These are phyloP conservation scores for Sibirionetta formosa DNA, from an alignment of 2,797 vertebrate species.

Conservation along the genomic window DNA sequence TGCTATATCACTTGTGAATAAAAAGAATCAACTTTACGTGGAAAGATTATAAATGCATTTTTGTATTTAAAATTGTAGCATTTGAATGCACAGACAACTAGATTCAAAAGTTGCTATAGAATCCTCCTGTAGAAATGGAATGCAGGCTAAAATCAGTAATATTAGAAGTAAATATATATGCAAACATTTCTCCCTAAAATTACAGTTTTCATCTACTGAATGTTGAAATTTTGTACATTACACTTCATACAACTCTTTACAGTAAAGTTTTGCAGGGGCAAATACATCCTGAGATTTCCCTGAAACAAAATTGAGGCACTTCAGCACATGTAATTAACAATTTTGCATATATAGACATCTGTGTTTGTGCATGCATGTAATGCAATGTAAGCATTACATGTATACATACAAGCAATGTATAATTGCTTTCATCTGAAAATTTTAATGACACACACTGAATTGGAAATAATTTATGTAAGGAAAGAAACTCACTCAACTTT, in stretches of 20 bases:
- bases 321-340: neutral
- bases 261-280: neutral
- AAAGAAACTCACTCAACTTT: neutral
- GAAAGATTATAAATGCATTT: neutral
- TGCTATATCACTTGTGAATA: neutral
- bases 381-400: too few species aligned
- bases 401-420: neutral
- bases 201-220: neutral
- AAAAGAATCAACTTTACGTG: neutral
- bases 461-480: neutral
- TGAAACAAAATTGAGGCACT: neutral
- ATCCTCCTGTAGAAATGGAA: neutral
- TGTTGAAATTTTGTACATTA: neutral
- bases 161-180: neutral
- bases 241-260: neutral
- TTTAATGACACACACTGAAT: neutral
- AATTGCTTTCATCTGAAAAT: neutral
- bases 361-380: accelerated
- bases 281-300: neutral
- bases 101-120: neutral
- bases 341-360: too few species aligned
- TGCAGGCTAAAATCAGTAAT: neutral
- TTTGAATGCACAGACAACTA: neutral
- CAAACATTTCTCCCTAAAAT: neutral
- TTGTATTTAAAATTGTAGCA: neutral